phyloP scores from a whole-genome alignment of 2,113 vertebrate genomes.

The Dipodomys merriami region DNA sequence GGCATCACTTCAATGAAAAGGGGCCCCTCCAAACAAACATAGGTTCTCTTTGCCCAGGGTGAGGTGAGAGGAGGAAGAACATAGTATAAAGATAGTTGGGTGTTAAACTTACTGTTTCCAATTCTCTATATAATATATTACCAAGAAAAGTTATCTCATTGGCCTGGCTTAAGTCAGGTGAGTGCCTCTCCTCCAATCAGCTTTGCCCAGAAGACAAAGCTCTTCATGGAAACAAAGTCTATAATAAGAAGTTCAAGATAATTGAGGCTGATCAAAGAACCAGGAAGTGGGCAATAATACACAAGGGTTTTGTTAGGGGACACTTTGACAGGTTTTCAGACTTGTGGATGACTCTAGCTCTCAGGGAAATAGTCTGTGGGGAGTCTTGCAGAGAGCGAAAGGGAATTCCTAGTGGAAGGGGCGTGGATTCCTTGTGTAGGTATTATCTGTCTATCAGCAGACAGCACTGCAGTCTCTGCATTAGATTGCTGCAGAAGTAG shows the following conservation, averaged over 20 bases:
- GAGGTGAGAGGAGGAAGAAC: background rate
- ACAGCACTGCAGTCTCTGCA: background rate
- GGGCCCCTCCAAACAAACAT: background rate
- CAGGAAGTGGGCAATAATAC: background rate
- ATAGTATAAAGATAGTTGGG: background rate
- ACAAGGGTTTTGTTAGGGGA: background rate
- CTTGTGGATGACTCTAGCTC: background rate
- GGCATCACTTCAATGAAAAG: background rate
- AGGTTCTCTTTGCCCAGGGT: background rate
- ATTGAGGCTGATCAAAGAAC: background rate
- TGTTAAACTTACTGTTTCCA: background rate
- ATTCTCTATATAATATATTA: background rate
- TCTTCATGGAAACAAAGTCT: background rate
- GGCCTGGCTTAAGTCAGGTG: background rate
- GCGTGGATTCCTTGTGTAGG: background rate
- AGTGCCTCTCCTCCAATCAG: background rate
- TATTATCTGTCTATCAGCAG: background rate
- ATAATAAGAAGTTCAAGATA: background rate
- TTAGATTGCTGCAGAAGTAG: background rate
- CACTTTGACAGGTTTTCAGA: background rate
- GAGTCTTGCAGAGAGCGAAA: background rate
- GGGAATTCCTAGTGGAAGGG: background rate
- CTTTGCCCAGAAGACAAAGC: background rate
- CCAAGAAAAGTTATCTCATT: background rate
- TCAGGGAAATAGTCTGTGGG: background rate